Evolutionary conservation across 1,140 invertebrate species (phyloP).

Genomic region (Semibalanus balanoides): DNA sequence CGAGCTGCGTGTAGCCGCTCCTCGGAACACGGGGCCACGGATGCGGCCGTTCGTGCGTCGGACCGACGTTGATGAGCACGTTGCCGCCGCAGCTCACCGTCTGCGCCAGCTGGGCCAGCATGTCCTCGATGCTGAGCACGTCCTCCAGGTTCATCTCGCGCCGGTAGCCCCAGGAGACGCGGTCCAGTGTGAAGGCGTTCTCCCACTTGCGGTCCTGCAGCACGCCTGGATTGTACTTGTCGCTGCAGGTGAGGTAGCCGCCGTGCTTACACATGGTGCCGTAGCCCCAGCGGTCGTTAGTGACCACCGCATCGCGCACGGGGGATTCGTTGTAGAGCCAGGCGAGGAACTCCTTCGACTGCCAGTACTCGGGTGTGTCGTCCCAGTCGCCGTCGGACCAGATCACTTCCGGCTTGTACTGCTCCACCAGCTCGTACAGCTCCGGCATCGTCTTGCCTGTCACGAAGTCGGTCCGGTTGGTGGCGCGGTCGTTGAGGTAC

Average conservation of each 20-base stretch:
- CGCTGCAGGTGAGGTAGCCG: constrained; percentile 59
- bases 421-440: constrained; percentile 41
- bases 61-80: constrained; percentile 76
- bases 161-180: constrained; percentile 71
- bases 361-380: constrained; percentile 48
- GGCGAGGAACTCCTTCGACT: constrained; percentile 44
- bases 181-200: constrained; percentile 82
- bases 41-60: constrained; percentile 80
- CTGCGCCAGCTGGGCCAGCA: constrained; percentile 53
- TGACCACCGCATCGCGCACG: constrained; percentile 70
- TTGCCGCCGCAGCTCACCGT: constrained; percentile 85
- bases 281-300: constrained; percentile 74
- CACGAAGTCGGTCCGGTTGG: constrained; percentile 53
- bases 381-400: constrained; percentile 76
- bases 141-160: constrained; percentile 54
- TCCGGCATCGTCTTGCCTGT: constrained; percentile 58
- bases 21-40: constrained; percentile 70
- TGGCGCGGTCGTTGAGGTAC: constrained; percentile 56
- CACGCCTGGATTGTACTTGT: constrained; percentile 72
- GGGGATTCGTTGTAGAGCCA: constrained; percentile 95
- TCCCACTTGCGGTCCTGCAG: constrained; percentile 72
- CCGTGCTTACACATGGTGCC: constrained; percentile 70
- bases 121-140: constrained; percentile 53
- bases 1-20: constrained; percentile 55
- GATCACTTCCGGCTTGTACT: constrained; percentile 73